Evolutionary conservation across 2,113 vertebrate genomes (phyloP), one percentile per base, ranked within the genome.

Genomic region (Murina feae): DNA sequence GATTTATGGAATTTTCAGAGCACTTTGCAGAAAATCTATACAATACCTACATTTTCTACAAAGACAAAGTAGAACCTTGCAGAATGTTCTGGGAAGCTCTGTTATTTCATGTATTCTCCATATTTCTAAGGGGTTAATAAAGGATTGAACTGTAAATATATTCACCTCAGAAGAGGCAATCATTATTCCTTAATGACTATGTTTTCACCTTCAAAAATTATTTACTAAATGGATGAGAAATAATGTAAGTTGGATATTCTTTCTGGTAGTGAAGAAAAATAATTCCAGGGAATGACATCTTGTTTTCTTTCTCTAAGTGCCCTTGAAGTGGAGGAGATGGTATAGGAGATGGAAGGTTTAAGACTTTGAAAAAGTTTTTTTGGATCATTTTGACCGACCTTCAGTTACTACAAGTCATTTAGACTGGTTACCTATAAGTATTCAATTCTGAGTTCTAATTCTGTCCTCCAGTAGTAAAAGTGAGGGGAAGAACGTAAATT

Each of bases 1-100:
- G 66, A 97, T 97, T 97, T 96, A 97, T 97, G 92, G 90, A 94
- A 96, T 97, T 96, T 95, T 94, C 94, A 92, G 75, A 80, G 35
- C 6, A 1, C 78, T 95, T 92, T 93, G 95, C 81, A 95, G 69
- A 90, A 97, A 93, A 95, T 96, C 82, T 97, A 55, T 92, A 87
- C 12, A 83, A 74, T 95, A 53, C 49, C 74, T 74, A 65, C 12
- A n/a, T 92, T 97, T 94, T 93, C 92, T 83, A 32, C 14, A 85
- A 72, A 93, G 76, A 82, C 39, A 55, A 74, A 90, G 44, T 91
- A 20, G 66, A 90, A 86, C 89, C 79, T 89, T 92, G 11, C 58
- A 93, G 65, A 95, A 84, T 85, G 58, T 92, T 90, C 39, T 65
- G 11, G 42, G 90, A 80, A 93, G 23, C 44, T 75, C 78, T 93